phyloP scores from a whole-genome alignment of 2,888 invertebrate species.

The Boloria euphrosyne region DNA sequence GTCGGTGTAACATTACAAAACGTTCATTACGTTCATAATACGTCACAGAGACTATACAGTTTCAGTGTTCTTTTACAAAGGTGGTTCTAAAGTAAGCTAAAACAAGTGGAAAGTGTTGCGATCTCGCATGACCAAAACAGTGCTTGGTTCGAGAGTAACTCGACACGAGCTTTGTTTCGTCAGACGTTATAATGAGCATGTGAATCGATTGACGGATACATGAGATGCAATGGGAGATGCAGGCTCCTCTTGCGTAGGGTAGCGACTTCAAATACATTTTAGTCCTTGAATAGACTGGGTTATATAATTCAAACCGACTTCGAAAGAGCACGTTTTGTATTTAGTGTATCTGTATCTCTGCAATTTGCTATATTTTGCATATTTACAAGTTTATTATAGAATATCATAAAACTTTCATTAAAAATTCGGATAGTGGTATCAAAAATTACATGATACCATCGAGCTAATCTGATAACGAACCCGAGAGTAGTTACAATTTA shows the following conservation, averaged over 20 bases:
- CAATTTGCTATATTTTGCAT: too few species aligned
- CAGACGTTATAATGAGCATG: conserved; percentile 79
- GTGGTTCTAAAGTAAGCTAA: conserved; percentile 44
- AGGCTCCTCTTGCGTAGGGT: conserved; percentile 56
- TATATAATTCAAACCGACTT: too few species aligned
- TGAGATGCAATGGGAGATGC: conserved; percentile 68
- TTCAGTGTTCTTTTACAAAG: conserved; percentile 38
- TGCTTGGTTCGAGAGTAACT: conserved; percentile 66
- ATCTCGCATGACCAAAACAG: conserved; percentile 71
- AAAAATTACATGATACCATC: too few species aligned
- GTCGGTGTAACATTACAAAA: conserved; percentile 22
- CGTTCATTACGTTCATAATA: conserved; percentile 26
- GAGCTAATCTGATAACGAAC: too few species aligned
- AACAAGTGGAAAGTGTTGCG: conserved; percentile 63
- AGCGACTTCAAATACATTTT: conserved; percentile 30
- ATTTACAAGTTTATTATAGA: too few species aligned
- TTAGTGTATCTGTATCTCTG: too few species aligned
- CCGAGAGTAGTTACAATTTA: too few species aligned
- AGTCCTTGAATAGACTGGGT: too few species aligned
- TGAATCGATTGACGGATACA: conserved; percentile 73
- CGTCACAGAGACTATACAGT: conserved; percentile 28
- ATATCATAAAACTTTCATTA: too few species aligned
- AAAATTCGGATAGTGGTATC: too few species aligned
- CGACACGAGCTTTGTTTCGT: conserved; percentile 75
- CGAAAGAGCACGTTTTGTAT: too few species aligned